phyloP scores from a whole-genome alignment of 1,140 invertebrate species.

The Drosophila parabipectinata region DNA sequence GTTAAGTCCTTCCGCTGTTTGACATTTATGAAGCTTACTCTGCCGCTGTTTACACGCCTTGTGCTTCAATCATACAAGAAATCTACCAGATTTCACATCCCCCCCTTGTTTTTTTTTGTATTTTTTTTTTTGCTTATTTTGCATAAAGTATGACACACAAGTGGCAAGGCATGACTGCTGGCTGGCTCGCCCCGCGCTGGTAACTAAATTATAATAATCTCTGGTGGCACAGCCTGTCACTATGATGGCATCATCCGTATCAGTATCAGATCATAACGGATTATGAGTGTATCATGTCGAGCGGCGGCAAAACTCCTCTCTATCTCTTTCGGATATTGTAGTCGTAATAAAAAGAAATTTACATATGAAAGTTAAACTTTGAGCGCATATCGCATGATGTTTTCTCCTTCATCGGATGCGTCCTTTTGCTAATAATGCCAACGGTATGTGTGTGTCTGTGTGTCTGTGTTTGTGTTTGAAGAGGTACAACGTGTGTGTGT shows the following conservation, averaged over 20 bases:
- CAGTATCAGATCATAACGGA: constrained; percentile 72
- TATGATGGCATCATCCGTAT: constrained; percentile 64
- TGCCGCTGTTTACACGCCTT: constrained; percentile 46
- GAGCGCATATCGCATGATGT: constrained; percentile 36
- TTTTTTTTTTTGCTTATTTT: constrained; percentile 37
- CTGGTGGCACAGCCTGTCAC: constrained; percentile 44
- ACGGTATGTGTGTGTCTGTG: neutral
- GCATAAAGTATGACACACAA: constrained; percentile 37
- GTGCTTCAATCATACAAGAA: constrained; percentile 39
- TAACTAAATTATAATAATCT: constrained; percentile 75
- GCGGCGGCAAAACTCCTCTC: constrained; percentile 34
- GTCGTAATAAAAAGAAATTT: constrained; percentile 75
- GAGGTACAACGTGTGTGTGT: constrained; percentile 14
- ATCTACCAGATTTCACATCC: constrained; percentile 41
- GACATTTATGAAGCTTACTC: constrained; percentile 52
- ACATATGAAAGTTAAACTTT: constrained; percentile 60
- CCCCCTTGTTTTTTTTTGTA: neutral
- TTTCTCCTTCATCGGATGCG: constrained; percentile 43
- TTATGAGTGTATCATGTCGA: constrained; percentile 68
- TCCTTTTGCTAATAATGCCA: constrained; percentile 60
- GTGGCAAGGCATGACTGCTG: constrained; percentile 20
- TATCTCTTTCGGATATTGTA: constrained; percentile 44
- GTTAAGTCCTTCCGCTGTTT: constrained; percentile 43
- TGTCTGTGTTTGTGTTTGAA: constrained; percentile 32
- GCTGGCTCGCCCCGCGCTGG: constrained; percentile 17